Conservation (phyloP, 2,113 vertebrate species). For the Anarrhichthys ocellatus region DNA sequence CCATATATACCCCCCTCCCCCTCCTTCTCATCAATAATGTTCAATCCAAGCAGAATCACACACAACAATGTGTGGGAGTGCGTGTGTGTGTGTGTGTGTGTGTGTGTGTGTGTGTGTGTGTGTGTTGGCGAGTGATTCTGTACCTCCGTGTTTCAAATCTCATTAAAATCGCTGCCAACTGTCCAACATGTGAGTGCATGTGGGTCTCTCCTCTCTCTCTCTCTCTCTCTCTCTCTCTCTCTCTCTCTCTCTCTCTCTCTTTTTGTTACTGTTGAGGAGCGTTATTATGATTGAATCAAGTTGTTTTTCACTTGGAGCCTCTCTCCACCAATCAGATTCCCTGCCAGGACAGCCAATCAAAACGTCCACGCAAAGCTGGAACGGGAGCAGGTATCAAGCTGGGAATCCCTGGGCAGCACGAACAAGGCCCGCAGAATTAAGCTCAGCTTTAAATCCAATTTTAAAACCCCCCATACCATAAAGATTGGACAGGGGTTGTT, state of each 20-base stretch:
- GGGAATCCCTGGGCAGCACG: constrained; percentile 63
- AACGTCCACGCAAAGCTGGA: constrained; percentile 56
- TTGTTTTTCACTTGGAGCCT: constrained; percentile 67
- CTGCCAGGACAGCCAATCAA: constrained; percentile 63
- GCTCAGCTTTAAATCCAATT: constrained; percentile 69
- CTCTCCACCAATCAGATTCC: constrained; percentile 60
- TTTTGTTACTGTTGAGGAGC: constrained; percentile 41
- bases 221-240: constrained; percentile 8
- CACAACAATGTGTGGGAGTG: constrained; percentile 14
- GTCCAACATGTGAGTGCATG: constrained; percentile 46
- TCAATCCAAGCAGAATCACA: constrained; percentile 38
- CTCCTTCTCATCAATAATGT: background rate
- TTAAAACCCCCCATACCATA: constrained; percentile 54
- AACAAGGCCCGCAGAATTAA: constrained; percentile 72
- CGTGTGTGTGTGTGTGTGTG: constrained; percentile 9
- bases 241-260: constrained; percentile 5
- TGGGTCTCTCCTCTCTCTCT: background rate
- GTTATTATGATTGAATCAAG: constrained; percentile 75
- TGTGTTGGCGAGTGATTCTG: background rate
- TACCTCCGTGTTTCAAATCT: constrained; percentile 43
- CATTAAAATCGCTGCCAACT: constrained; percentile 64
- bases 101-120: background rate
- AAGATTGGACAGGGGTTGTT: constrained; percentile 60
- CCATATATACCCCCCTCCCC: background rate
- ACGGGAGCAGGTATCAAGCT: constrained; percentile 65